These are phyloP conservation scores for Aphis gossypii DNA, from an alignment of 1,140 invertebrate genomes.

Conservation along the genomic window DNA sequence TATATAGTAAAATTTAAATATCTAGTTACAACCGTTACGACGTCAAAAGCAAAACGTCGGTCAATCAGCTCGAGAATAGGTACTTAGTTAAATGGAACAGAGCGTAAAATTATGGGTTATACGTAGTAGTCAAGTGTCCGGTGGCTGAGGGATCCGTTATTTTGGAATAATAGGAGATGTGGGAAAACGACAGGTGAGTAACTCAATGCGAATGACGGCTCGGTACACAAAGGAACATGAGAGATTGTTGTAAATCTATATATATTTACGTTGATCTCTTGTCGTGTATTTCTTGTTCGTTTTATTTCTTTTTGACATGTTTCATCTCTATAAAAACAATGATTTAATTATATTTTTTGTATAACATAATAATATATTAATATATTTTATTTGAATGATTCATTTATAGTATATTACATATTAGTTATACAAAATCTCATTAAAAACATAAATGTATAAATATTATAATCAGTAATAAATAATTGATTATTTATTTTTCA, in stretches of 20 bases:
- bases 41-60: background rate
- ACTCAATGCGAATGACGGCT: background rate
- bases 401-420: background rate
- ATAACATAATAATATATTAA: background rate
- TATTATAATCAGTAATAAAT: no score
- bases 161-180: background rate
- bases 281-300: background rate
- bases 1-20: background rate
- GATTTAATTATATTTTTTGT: background rate
- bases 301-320: no score
- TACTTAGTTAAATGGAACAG: background rate
- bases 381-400: background rate
- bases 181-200: slow-evolving; percentile 28
- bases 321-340: background rate
- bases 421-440: no score
- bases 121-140: slow-evolving; percentile 5
- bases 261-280: background rate
- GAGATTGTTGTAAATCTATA: background rate
- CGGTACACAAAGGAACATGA: background rate
- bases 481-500: no score
- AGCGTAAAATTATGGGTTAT: background rate
- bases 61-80: background rate
- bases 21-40: background rate
- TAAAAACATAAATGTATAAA: no score
- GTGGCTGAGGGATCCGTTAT: background rate